A percentile compares a stretch with the other conserved stretches of the same genome.
phyloP scores from a whole-genome alignment of 2,888 invertebrate species.

The Apotomis turbidana region DNA sequence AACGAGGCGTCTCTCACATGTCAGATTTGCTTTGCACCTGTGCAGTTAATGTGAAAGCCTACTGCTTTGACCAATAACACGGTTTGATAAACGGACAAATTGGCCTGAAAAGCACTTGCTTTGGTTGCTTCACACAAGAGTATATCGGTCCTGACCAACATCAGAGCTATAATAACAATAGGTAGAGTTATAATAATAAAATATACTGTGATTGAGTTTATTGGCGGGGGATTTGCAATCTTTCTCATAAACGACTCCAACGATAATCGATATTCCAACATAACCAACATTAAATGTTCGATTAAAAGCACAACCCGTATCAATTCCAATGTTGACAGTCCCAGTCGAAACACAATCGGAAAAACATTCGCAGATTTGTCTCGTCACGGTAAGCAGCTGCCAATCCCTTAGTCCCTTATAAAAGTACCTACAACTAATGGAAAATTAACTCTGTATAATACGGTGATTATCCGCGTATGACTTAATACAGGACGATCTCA shows the following conservation, averaged over 20 bases:
- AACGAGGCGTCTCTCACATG: slow-evolving; percentile 1
- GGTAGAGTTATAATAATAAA: no score
- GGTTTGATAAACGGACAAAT: slow-evolving; percentile 37
- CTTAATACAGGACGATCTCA: slow-evolving; percentile 78
- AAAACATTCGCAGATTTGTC: slow-evolving; percentile 59
- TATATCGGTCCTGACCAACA: no score
- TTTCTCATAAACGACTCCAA: neutral
- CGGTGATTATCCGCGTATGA: slow-evolving; percentile 82
- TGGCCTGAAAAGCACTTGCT: slow-evolving; percentile 9
- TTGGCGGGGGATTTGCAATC: neutral
- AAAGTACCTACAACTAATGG: slow-evolving; percentile 64
- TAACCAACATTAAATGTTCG: slow-evolving; percentile 7
- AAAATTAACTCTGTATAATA: slow-evolving; percentile 82
- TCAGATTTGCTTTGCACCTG: slow-evolving; percentile 6
- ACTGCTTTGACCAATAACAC: slow-evolving; percentile 23
- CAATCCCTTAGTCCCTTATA: slow-evolving; percentile 54
- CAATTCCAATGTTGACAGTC: slow-evolving; percentile 36
- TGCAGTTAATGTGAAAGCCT: slow-evolving; percentile 11
- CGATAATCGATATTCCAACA: neutral
- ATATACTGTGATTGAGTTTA: neutral
- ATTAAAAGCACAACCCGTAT: slow-evolving; percentile 38
- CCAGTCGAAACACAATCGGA: slow-evolving; percentile 28
- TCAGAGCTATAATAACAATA: no score
- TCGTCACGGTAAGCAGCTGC: slow-evolving; percentile 73
- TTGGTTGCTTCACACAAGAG: no score